A percentile compares a stretch with the other conserved stretches of the same genome.
Evolutionary conservation across 2,888 invertebrate species (phyloP).

Genomic region (Tridacna crocea): DNA sequence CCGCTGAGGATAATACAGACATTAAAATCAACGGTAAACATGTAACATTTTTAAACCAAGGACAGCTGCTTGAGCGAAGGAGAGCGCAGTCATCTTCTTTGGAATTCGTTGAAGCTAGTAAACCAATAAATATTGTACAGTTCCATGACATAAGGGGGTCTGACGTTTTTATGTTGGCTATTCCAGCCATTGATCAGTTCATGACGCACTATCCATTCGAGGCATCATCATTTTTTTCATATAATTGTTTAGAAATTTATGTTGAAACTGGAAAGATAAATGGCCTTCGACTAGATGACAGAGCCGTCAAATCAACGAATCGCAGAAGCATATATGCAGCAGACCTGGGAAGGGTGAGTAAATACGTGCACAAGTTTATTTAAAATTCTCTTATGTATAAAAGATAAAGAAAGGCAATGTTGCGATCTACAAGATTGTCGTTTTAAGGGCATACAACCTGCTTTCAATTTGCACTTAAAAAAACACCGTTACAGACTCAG

Average conservation of each 20-base stretch:
- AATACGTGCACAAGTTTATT: no score
- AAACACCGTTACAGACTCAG: no score
- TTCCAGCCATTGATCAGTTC: slow-evolving; percentile 9
- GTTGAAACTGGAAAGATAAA: background rate
- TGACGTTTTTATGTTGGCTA: background rate
- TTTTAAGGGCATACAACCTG: no score
- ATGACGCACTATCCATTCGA: background rate
- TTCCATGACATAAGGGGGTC: background rate
- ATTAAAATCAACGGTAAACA: background rate
- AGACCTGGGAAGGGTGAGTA: no score
- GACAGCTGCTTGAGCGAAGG: background rate
- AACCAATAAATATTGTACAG: slow-evolving; percentile 2
- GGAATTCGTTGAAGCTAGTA: background rate
- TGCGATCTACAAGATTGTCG: no score
- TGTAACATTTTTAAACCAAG: background rate
- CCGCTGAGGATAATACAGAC: background rate
- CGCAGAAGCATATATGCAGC: no score
- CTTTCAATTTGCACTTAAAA: no score
- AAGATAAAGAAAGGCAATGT: no score
- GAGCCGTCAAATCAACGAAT: no score
- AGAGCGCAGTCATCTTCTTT: no score
- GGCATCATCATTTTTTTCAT: background rate
- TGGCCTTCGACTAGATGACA: background rate
- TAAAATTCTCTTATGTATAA: no score
- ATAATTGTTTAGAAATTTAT: background rate